Evolutionary conservation across 2,113 vertebrate species (phyloP).

Genomic region (Rhinopomastus cyanomelas): DNA sequence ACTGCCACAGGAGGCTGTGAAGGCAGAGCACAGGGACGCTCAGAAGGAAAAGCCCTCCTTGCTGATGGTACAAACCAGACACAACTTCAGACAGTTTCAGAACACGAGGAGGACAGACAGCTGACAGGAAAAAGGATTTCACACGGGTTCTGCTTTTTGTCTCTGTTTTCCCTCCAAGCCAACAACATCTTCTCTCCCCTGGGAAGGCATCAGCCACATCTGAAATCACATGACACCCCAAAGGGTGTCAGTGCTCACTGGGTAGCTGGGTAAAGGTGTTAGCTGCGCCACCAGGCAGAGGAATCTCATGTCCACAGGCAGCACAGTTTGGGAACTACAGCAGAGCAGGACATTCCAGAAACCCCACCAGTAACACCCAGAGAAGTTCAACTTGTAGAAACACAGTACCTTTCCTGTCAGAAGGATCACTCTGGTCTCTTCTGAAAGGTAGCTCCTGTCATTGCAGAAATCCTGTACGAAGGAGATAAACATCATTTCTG

Average conservation of each 20-base stretch:
- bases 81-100: not conserved
- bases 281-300: not conserved
- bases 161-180: too few species aligned
- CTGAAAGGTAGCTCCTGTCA: constrained; percentile 91
- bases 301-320: not conserved
- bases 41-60: not conserved
- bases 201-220: not conserved
- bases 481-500: not conserved
- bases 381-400: not conserved
- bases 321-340: not conserved
- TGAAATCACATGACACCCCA: not conserved
- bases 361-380: not conserved
- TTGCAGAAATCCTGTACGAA: constrained; percentile 89
- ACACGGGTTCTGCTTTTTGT: not conserved
- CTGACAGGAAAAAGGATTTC: not conserved
- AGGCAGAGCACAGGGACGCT: not conserved
- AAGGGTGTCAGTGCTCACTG: not conserved
- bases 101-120: not conserved
- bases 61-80: not conserved
- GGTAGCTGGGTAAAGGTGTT: not conserved
- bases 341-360: not conserved
- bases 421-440: constrained; percentile 90
- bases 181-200: not conserved
- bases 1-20: not conserved
- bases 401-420: constrained; percentile 92